phyloP scores from a whole-genome alignment of 2,113 vertebrate genomes.

The Lichenostomus cassidix region DNA sequence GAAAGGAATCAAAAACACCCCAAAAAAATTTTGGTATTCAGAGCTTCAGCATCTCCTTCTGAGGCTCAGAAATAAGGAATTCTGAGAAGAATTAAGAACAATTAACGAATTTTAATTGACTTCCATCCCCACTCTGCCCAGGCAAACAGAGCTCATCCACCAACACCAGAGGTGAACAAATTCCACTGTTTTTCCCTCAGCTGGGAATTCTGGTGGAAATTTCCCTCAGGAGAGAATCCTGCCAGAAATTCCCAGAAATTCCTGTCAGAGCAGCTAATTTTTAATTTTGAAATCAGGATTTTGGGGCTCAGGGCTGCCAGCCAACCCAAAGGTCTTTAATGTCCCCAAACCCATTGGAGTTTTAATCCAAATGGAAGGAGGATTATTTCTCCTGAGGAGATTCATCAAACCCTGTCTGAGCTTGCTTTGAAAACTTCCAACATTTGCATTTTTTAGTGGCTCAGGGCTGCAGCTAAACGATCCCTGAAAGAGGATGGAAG shows the following conservation, averaged over 20 bases:
- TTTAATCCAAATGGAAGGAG: background rate
- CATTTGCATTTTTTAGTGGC: constrained; percentile 1
- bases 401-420: background rate
- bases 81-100: background rate
- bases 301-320: background rate
- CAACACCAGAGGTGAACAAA: background rate
- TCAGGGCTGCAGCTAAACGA: background rate
- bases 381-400: background rate
- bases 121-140: background rate
- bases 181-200: background rate
- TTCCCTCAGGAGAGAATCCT: too few species aligned
- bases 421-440: background rate
- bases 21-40: background rate
- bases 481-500: background rate
- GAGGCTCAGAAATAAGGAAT: background rate
- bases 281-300: background rate
- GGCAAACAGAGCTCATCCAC: background rate
- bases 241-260: background rate
- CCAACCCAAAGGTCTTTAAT: background rate
- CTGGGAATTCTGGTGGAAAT: too few species aligned
- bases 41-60: background rate
- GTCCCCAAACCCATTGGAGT: background rate
- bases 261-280: background rate
- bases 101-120: background rate
- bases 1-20: background rate